Conservation (phyloP, 2,113 vertebrate genomes). For the Dromiciops gliroides region DNA sequence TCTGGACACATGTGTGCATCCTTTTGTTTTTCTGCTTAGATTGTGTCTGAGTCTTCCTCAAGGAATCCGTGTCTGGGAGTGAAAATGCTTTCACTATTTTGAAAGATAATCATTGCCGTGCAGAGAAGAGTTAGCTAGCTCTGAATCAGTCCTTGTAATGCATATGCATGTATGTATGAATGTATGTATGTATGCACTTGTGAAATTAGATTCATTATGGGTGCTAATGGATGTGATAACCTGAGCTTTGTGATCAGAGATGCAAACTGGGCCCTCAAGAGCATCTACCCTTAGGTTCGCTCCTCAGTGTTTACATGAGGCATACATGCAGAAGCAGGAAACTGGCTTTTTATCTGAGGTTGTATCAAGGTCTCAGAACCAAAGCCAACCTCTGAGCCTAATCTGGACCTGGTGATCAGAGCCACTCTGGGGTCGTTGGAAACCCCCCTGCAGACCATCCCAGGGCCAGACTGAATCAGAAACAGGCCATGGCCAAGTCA, state of each 20-base stretch:
- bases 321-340: background rate
- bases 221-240: background rate
- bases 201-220: background rate
- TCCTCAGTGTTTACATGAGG: background rate
- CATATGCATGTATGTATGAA: too few species aligned
- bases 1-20: background rate
- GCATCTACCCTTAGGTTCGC: background rate
- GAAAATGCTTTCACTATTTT: background rate
- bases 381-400: background rate
- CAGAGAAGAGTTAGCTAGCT: background rate
- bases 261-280: background rate
- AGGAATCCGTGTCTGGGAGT: background rate
- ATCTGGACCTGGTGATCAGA: too few species aligned
- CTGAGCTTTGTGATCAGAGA: background rate
- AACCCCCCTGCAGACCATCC: background rate
- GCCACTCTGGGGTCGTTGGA: background rate
- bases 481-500: background rate
- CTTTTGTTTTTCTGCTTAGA: background rate
- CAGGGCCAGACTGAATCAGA: background rate
- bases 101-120: background rate
- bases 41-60: background rate
- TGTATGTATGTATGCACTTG: too few species aligned
- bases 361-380: background rate
- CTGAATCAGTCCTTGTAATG: background rate
- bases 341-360: background rate